phyloP scores from a whole-genome alignment of 1,140 invertebrate species.

The Drosophila lini region DNA sequence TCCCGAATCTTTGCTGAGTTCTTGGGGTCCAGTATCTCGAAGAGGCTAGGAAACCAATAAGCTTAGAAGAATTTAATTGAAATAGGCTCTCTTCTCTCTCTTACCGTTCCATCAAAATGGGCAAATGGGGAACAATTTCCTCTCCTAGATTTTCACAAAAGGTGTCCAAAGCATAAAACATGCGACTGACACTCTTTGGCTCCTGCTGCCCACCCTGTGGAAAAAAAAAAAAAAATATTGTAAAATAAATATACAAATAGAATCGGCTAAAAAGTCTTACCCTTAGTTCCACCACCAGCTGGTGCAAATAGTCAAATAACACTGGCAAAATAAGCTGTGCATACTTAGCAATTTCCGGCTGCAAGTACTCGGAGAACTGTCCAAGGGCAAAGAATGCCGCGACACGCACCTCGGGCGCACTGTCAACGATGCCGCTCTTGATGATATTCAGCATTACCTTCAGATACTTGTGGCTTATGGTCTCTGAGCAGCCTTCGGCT shows the following conservation, averaged over 20 bases:
- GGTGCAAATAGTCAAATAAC: slow-evolving; percentile 89
- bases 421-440: slow-evolving; percentile 89
- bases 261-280: slow-evolving; percentile 31
- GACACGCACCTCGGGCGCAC: slow-evolving; percentile 87
- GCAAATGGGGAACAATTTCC: slow-evolving; percentile 89
- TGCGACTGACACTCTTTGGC: slow-evolving; percentile 87
- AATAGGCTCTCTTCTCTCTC: neutral
- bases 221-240: slow-evolving; percentile 33
- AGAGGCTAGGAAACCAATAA: slow-evolving; percentile 75
- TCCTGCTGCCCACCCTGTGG: slow-evolving; percentile 86
- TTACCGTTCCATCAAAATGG: slow-evolving; percentile 88
- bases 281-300: slow-evolving; percentile 86
- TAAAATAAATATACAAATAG: slow-evolving; percentile 24
- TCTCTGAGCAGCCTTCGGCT: slow-evolving; percentile 92
- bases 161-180: slow-evolving; percentile 93
- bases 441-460: slow-evolving; percentile 89
- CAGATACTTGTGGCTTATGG: slow-evolving; percentile 90
- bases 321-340: slow-evolving; percentile 90
- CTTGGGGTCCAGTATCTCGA: slow-evolving; percentile 86
- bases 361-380: slow-evolving; percentile 92
- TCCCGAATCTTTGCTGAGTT: slow-evolving; percentile 87
- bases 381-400: slow-evolving; percentile 92
- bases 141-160: slow-evolving; percentile 92
- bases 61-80: neutral
- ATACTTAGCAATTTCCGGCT: slow-evolving; percentile 90